phyloP scores from a whole-genome alignment of 2,888 invertebrate genomes.

The Sminthurinus aureus region DNA sequence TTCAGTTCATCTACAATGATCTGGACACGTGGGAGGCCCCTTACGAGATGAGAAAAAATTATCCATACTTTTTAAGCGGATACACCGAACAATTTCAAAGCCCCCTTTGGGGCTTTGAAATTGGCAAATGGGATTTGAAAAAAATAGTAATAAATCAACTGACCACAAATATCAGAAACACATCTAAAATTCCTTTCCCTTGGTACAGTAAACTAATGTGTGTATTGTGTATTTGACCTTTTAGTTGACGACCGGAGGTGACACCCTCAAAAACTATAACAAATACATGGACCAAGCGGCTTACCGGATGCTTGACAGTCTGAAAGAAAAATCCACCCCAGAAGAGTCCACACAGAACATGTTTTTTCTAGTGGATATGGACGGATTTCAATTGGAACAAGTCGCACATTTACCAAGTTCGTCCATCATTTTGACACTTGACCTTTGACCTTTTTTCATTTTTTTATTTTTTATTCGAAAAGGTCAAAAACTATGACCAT shows the following conservation, averaged over 20 bases:
- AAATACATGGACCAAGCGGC: neutral
- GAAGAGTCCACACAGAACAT: neutral
- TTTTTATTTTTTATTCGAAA: too few species aligned
- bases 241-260: neutral
- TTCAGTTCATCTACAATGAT: neutral
- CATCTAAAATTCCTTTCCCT: too few species aligned
- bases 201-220: too few species aligned
- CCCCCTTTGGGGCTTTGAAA: neutral
- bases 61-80: neutral
- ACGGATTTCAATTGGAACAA: neutral
- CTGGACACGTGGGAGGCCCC: neutral
- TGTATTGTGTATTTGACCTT: too few species aligned
- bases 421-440: too few species aligned
- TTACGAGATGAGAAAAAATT: neutral
- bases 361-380: neutral
- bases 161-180: too few species aligned
- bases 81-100: neutral
- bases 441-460: too few species aligned
- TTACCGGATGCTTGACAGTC: neutral
- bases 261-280: neutral
- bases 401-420: constrained; percentile 44
- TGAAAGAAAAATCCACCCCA: neutral
- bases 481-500: too few species aligned
- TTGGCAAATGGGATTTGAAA: neutral
- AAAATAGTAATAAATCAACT: neutral